Evolutionary conservation across 2,113 vertebrate species (phyloP).

Genomic region (Gadus chalcogrammus): DNA sequence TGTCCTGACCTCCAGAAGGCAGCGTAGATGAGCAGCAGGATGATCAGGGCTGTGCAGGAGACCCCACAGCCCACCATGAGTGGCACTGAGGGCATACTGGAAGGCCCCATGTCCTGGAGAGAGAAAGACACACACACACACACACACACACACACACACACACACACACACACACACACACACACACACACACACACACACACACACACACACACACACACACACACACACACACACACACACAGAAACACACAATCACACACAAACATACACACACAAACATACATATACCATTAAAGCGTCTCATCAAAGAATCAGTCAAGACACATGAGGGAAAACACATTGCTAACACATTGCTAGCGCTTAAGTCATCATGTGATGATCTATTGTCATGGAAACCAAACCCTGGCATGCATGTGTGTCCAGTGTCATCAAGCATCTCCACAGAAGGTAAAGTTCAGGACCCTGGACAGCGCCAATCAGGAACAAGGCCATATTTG

Average conservation of each 20-base stretch:
- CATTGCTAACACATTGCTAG: too few species aligned
- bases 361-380: too few species aligned
- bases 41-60: constrained; percentile 92
- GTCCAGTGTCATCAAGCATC: too few species aligned
- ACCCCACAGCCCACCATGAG: constrained; percentile 96
- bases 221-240: neutral
- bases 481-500: too few species aligned
- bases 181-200: neutral
- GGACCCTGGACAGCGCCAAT: too few species aligned
- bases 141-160: neutral
- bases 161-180: too few species aligned
- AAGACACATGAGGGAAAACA: too few species aligned
- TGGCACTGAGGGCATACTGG: constrained; percentile 86
- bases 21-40: constrained; percentile 91
- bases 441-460: too few species aligned
- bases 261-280: too few species aligned
- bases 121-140: neutral
- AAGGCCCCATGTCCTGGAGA: constrained; percentile 85
- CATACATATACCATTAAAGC: neutral
- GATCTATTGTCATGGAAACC: too few species aligned
- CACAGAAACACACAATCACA: too few species aligned
- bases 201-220: neutral
- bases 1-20: constrained; percentile 92
- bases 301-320: neutral
- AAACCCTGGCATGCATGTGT: too few species aligned